These are phyloP conservation scores for Neodiprion fabricii DNA, from an alignment of 1,140 invertebrate genomes.

Conservation along the genomic window DNA sequence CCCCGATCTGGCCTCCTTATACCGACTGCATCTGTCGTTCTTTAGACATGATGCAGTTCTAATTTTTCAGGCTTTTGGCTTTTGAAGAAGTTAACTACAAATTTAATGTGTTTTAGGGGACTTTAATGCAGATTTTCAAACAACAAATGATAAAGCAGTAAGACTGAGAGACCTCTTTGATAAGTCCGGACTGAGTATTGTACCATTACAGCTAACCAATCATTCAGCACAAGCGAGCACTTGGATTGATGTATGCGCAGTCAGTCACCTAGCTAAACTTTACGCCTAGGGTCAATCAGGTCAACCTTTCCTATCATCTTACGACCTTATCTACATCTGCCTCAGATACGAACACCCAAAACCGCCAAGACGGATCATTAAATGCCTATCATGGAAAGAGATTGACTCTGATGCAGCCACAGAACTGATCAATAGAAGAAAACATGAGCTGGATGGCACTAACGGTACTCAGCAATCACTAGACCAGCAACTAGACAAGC, in stretches of 20 bases:
- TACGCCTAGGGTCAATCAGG: neutral
- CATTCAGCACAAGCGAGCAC: conserved; percentile 7
- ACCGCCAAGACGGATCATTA: neutral
- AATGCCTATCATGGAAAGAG: neutral
- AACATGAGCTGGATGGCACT: neutral
- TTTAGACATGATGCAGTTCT: neutral
- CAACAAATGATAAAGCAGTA: neutral
- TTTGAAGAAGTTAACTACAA: neutral
- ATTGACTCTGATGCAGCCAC: neutral
- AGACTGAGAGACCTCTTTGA: neutral
- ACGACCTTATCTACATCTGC: conserved; percentile 19
- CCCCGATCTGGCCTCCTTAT: neutral
- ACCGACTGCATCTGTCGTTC: neutral
- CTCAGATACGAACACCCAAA: neutral
- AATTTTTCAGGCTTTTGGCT: neutral
- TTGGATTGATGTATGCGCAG: neutral
- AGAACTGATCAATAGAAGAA: neutral
- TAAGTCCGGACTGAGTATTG: neutral
- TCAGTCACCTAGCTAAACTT: neutral
- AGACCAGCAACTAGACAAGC: neutral
- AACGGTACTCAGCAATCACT: neutral
- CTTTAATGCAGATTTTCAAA: conserved; percentile 7
- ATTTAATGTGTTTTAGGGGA: neutral
- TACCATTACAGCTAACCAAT: conserved; percentile 12
- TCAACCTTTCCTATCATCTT: conserved; percentile 8